Base-by-base conservation (phyloP, 92 coral and sea anemone species). In the Phenganax stokvisi region DNA sequence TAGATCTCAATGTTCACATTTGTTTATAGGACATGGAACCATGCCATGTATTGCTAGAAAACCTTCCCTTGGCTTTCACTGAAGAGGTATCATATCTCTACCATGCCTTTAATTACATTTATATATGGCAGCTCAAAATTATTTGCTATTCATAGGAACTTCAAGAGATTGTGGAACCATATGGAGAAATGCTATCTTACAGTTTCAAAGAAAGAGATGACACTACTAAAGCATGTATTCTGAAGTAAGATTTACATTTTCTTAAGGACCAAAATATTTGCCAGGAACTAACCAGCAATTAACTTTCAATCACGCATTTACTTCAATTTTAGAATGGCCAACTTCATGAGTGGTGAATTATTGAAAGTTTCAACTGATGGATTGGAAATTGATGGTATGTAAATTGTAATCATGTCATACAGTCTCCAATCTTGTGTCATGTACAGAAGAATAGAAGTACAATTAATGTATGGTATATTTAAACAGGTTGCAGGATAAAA, bases 151-250 rank as follows among this genome's bases (percentile, higher is more conserved):
- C 9, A 0, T 58, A 79, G 83, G 62, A 79, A 47, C 52, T 79
- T 59, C 47, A 30, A 13, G 83, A 79, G 55, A 64, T 79, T 16
- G 30, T 79, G 3, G 83, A 79, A 68, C 83, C 83, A n/a, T 79
- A 63, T 64, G 83, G 83, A 15, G 57, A 29, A 47, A 65, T 65
- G 74, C 31, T 59, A 65, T 62, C 83, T 37, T 62, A 55, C n/a
- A 79, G 30, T 15, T 79, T 79, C 57, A n/a, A 47, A 9, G 56
- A 59, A 60, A 65, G 61, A 1, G 55, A 64, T 63, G 73, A 68
- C 53, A 37, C 71, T 10, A 59, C 57, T 17, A 79, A 79, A 79
- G 51, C 71, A 65, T 37, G 73, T 64, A 20, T 15, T 51, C 11
- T 79, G n/a, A 79, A 73, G 83, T 79, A 15, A 64, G 62, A 16